Conservation (phyloP, 2,888 invertebrate species). For the Platynereis dumerilii region DNA sequence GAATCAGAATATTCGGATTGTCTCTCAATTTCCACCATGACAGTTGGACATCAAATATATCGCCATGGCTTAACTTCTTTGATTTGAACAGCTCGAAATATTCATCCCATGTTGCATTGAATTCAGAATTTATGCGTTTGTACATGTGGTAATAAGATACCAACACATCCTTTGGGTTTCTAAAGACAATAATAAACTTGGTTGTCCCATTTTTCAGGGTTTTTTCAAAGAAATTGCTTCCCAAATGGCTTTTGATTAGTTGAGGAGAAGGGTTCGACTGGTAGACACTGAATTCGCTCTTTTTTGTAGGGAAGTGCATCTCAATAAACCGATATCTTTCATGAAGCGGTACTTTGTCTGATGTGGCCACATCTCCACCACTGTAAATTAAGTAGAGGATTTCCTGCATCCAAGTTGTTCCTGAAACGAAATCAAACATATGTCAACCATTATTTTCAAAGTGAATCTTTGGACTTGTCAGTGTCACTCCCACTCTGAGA, state of each 20-base stretch:
- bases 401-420: constrained; percentile 16
- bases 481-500: no score
- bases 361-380: neutral
- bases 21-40: constrained; percentile 6
- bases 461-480: no score
- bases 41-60: constrained; percentile 10
- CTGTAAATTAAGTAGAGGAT: constrained; percentile 1
- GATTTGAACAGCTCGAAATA: constrained; percentile 13
- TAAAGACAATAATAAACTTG: constrained; percentile 6
- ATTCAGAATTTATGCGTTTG: neutral
- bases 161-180: constrained; percentile 11
- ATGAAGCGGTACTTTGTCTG: neutral
- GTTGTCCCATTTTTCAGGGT: constrained; percentile 4
- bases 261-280: neutral
- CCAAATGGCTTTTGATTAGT: constrained; percentile 18
- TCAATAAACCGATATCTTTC: constrained; percentile 7
- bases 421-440: neutral
- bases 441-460: no score
- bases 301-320: neutral
- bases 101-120: constrained; percentile 11
- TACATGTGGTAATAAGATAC: constrained; percentile 16
- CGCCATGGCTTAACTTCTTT: constrained; percentile 11
- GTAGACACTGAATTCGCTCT: neutral
- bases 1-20: neutral
- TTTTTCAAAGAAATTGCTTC: constrained; percentile 8